A percentile compares a stretch with the other conserved stretches of the same genome.
Evolutionary conservation across 2,797 vertebrate genomes (phyloP).

Genomic region (Benthosema pterotum): DNA sequence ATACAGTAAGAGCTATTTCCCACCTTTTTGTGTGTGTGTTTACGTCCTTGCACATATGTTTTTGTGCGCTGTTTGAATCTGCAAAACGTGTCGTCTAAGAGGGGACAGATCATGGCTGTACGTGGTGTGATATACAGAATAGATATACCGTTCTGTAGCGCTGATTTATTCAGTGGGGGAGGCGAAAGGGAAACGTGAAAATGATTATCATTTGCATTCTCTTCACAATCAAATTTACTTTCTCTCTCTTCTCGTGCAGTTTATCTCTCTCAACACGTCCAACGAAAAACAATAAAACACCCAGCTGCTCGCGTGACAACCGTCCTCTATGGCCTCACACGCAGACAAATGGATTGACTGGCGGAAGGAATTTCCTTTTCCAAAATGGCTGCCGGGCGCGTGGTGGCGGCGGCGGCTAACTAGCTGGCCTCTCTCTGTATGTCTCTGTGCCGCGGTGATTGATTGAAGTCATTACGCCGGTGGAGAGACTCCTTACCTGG

Average conservation of each 20-base stretch:
- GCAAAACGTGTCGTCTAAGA: neutral
- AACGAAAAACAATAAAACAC: constrained; percentile 14
- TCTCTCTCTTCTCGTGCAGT: neutral
- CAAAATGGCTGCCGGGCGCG: constrained; percentile 57
- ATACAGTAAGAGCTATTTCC: too few relatives aligned
- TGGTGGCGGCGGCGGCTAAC: constrained; percentile 41
- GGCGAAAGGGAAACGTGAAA: neutral
- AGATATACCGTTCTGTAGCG: too few relatives aligned
- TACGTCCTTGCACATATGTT: neutral
- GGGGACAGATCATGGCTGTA: neutral
- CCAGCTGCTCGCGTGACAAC: constrained; percentile 15
- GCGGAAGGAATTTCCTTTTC: constrained; percentile 36
- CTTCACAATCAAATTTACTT: constrained; percentile 2
- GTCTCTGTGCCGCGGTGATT: constrained; percentile 67
- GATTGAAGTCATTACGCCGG: constrained; percentile 78
- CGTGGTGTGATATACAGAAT: neutral
- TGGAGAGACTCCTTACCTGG: constrained; percentile 77
- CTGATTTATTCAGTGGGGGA: neutral
- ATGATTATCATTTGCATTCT: neutral
- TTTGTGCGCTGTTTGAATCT: neutral
- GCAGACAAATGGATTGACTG: constrained; percentile 35
- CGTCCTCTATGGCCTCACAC: constrained; percentile 5
- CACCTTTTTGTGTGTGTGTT: neutral
- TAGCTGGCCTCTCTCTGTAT: constrained; percentile 35
- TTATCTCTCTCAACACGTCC: constrained; percentile 18